A percentile compares a stretch with the other conserved stretches of the same genome.
Evolutionary conservation across 1,140 invertebrate genomes (phyloP).

Genomic region (Nilaparvata lugens): DNA sequence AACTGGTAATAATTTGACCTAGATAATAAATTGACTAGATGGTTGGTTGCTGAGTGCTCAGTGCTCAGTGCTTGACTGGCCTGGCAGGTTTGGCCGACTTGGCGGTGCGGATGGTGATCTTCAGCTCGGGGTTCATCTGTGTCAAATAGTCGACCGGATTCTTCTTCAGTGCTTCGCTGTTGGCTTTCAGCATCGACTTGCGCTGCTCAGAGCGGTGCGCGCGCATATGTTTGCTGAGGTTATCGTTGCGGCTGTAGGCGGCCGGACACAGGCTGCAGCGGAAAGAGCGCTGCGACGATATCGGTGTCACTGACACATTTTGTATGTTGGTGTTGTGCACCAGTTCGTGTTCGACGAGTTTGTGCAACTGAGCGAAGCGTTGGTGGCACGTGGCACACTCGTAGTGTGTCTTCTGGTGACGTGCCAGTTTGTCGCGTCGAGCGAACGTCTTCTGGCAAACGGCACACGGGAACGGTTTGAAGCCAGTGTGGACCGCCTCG

Average conservation of each 20-base stretch:
- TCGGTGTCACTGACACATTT: not conserved
- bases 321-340: not conserved
- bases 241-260: not conserved
- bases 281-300: not conserved
- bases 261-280: not conserved
- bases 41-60: too few species aligned
- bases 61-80: slow-evolving; percentile 30
- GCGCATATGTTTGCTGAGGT: not conserved
- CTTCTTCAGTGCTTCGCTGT: not conserved
- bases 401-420: slow-evolving; percentile 35
- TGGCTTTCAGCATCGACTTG: not conserved
- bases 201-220: not conserved
- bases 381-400: slow-evolving; percentile 30
- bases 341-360: not conserved
- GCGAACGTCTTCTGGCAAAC: slow-evolving; percentile 53
- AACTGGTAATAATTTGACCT: too few species aligned
- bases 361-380: not conserved
- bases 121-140: not conserved
- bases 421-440: slow-evolving; percentile 52
- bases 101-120: slow-evolving; percentile 7
- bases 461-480: slow-evolving; percentile 49
- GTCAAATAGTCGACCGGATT: not conserved
- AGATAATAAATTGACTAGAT: too few species aligned
- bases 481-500: slow-evolving; percentile 46
- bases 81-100: slow-evolving; percentile 68